phyloP scores from a whole-genome alignment of 2,113 vertebrate genomes.

The Xenotilapia leptura region DNA sequence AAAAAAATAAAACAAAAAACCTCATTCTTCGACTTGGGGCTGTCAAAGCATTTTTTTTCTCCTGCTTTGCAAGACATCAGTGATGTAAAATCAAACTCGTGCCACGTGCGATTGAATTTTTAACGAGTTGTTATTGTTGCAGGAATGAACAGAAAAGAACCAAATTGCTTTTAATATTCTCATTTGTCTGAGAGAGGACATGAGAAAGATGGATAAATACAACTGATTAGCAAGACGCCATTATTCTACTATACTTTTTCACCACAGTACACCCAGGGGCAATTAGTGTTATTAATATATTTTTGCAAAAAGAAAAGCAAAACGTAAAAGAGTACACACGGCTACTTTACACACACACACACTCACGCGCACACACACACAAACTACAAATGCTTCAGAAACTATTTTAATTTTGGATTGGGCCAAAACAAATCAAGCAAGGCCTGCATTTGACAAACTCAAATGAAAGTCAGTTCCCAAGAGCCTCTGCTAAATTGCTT shows the following conservation, averaged over 20 bases:
- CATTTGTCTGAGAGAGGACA: not conserved
- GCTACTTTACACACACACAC: not conserved
- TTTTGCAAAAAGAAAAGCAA: not conserved
- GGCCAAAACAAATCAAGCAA: conserved; percentile 30
- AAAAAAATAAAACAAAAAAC: not conserved
- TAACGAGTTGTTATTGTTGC: not conserved
- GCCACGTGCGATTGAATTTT: conserved; percentile 15
- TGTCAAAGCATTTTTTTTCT: not conserved
- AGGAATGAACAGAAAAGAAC: not conserved
- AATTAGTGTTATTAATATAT: not conserved
- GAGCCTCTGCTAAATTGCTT: conserved; percentile 49
- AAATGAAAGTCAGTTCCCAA: conserved; percentile 36
- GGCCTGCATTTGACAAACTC: conserved; percentile 17
- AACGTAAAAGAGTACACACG: not conserved
- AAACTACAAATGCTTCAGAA: not conserved
- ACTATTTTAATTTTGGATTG: conserved; percentile 10
- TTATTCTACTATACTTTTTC: not conserved
- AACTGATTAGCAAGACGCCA: not conserved
- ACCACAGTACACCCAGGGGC: not conserved
- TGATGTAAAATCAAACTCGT: not conserved
- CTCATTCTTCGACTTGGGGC: not conserved
- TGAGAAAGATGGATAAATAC: not conserved
- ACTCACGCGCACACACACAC: not conserved
- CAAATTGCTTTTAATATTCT: not conserved
- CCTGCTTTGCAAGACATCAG: not conserved